Percentiles rank a stretch among this genome's conserved stretches.
Evolutionary conservation across 2,797 vertebrate species (phyloP).

Genomic region (Threskiornis aethiopicus): DNA sequence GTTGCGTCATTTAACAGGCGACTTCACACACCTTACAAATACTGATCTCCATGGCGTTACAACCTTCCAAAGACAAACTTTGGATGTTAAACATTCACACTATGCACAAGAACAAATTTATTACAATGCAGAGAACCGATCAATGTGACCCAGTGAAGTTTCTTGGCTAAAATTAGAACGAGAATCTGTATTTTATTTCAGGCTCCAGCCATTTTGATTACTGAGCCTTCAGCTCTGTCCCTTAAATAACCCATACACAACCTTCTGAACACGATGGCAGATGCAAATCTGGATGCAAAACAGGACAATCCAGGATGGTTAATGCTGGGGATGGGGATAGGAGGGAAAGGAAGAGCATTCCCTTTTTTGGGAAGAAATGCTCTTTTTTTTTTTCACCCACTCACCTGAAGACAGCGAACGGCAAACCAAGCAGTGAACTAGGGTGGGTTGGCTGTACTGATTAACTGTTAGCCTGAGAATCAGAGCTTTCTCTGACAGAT

Average conservation of each 20-base stretch:
- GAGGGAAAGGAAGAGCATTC: neutral
- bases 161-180: conserved; percentile 30
- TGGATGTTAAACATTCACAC: neutral
- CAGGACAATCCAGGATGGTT: neutral
- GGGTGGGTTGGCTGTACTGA: neutral
- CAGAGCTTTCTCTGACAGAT: neutral
- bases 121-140: neutral
- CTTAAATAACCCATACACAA: neutral
- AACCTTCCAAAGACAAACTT: neutral
- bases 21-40: neutral
- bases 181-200: conserved; percentile 20
- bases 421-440: neutral
- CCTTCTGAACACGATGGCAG: neutral
- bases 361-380: neutral
- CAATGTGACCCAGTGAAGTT: neutral
- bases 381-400: neutral
- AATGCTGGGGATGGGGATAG: neutral
- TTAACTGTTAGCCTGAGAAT: neutral
- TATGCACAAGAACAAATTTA: neutral
- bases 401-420: neutral
- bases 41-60: neutral
- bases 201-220: neutral
- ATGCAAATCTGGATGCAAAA: neutral
- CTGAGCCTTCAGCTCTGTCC: neutral
- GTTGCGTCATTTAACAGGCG: neutral